Conservation (phyloP, 2,113 vertebrate genomes). For the Pogona vitticeps region DNA sequence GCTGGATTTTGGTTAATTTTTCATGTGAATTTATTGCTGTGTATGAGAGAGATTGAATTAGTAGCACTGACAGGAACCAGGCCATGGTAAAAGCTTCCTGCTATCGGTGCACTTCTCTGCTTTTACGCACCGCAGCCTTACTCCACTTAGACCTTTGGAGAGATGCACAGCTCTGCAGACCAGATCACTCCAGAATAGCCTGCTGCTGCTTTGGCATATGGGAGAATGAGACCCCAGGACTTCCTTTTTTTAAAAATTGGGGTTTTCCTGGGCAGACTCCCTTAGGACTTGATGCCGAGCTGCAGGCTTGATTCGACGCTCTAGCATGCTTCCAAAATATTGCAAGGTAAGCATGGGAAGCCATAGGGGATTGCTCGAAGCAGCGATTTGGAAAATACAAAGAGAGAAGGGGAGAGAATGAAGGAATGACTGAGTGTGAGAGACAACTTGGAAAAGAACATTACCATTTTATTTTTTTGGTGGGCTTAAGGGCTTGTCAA, state of each 20-base stretch:
- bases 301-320: conserved; percentile 19
- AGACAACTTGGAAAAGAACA: not conserved
- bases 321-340: conserved; percentile 72
- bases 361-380: not conserved
- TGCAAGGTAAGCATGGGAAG: conserved; percentile 66
- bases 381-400: conserved; percentile 18
- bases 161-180: not conserved
- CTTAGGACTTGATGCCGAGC: conserved; percentile 53
- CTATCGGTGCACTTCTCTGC: conserved; percentile 64
- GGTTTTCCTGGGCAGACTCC: conserved; percentile 34
- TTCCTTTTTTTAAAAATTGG: not conserved
- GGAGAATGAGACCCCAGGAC: conserved; percentile 37
- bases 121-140: conserved; percentile 46
- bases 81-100: conserved; percentile 73
- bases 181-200: conserved; percentile 26
- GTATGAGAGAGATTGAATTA: conserved; percentile 71
- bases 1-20: conserved; percentile 71
- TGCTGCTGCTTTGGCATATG: not conserved
- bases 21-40: conserved; percentile 71
- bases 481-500: not conserved
- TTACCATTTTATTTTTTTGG: not conserved
- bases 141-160: not conserved
- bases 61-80: conserved; percentile 70
- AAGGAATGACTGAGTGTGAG: not conserved
- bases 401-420: not conserved